Evolutionary conservation across 92 coral and sea anemone species (phyloP), one percentile per base, ranked within the genome.

Genomic region (Paragorgia papillata): DNA sequence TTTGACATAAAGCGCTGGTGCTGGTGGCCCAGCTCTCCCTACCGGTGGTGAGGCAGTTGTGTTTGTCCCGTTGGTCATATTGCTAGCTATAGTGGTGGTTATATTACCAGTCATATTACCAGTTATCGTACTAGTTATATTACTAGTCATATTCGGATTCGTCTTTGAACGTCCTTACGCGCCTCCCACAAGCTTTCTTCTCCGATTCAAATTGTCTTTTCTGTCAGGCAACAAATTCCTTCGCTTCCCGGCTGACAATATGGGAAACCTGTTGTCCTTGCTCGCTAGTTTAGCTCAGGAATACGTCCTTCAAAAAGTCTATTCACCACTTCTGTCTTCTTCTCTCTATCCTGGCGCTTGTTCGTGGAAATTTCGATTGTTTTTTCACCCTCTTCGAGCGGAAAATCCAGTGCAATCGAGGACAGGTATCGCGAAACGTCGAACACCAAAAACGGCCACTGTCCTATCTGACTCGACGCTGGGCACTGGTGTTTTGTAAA

Each of bases 391-490:
- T 7, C 53, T 6, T 20, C 49, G 26, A 53, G 18, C 49, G 31
- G 7, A 44, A 7, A 39, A 48, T 55, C 2, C 9, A 55, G 78
- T 55, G 48, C 58, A 68, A 68, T 15, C 59, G 27, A 25, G 58
- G 8, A 48, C 75, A 46, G 58, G 37, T 48, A 8, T 67, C 12
- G n/a, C n/a, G 57, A 22, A 48, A 55, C 57, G 17, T 43, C 20
- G 39, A 26, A 33, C 30, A 19, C 58, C 54, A 27, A 53, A 30
- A 71, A 53, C 51, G 31, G 65, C 19, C 14, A 71, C 62, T 27
- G 51, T 31, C 35, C 49, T 55, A 33, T 71, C 43, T 53, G 78
- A 21, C 48, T 53, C 63, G 26, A 71, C 30, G 64, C 78, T 71
- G 78, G 78, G 54, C 37, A 51, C 63, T 51, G 64, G 33, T 3